Base-by-base conservation (phyloP, 2,888 invertebrate species). In the Fabriciana adippe region DNA sequence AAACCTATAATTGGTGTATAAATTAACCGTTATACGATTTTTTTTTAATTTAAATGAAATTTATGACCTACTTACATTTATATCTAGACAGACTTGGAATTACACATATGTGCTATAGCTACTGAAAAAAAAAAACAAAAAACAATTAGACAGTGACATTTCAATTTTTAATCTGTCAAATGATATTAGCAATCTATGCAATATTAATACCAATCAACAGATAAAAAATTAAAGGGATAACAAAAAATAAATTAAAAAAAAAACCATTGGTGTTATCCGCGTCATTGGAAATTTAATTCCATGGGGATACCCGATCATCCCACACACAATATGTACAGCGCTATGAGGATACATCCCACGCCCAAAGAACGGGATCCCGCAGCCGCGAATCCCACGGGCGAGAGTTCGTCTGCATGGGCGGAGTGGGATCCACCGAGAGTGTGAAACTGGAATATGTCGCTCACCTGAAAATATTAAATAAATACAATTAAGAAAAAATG, bases 391-490 rank as follows among this genome's bases (percentile, higher is more conserved):
- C 61, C 61, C 85, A 88, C 84, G 0, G 90, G 91, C 2, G 86
- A 87, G 0, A 92, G 75, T 59, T 92, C 92, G 76, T 89, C 90
- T 1, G 90, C 92, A 77, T 90, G 90, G 0, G 87, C 88, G 1
- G 91, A 83, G 76, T 91, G 90, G 0, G 93, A 87, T n/a, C 94
- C 94, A 71, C 95, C 94, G 48, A 94, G 87, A 0, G 95, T 95
- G 86, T 95, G 95, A 87, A 96, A 96, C 83, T 95, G 95, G 89
- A 95, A 95, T 72, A 95, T 94, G 80, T 95, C 95, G 81, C 95
- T 95, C 64, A 95, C 95, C 94, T 94, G 86, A 2, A 88, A 71
- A 18, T 50, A 5, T 8, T 0, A 45, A 60, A 15, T 26, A 16
- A 50, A 50, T n/a, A 11, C 35, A 41, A 11, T 2, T 2, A 41